Evolutionary conservation across 2,797 vertebrate genomes (phyloP), one percentile per base, ranked within the genome.

Genomic region (Scolopax bukidnonensis): DNA sequence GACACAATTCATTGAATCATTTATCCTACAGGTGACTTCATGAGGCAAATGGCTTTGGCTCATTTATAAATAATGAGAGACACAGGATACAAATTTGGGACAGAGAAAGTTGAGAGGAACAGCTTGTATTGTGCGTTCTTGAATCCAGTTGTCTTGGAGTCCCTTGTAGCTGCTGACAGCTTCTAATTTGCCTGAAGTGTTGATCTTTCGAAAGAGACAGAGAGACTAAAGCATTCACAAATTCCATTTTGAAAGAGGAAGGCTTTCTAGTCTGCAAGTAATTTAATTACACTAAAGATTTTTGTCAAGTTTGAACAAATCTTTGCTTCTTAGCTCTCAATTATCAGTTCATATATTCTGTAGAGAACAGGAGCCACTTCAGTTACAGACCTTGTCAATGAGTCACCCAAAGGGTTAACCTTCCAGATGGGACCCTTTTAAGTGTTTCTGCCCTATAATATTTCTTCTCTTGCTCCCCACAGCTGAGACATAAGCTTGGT

Each of bases 361-460:
- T 94, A 67, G 96, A 86, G 95, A 95, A 84, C 68, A 41, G 92
- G 74, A 97, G 86, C 86, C 89, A 94, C 93, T 96, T 95, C 50
- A 91, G 84, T 95, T 97, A 97, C 98, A 97, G 96, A 97, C 89
- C 87, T 94, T 97, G 96, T 97, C 97, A 97, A 56, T 79, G 97
- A 97, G 85, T 96, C 92, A 93, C 8, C 38, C 73, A 85, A 97
- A 97, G 98, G 96, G 97, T 98, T 98, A 98, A 98, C 90, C 92
- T 97, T 97, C 96, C 98, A 98, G 97, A 97, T 98, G 98, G 96
- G 97, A 94, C 65, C 89, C 63, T 97, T 97, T 90, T 88, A 64
- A 96, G 97, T 95, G 91, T 88, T 94, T 77, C 91, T 65, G 70
- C 93, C 96, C 89, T 98, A 75, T 97, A 97, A 97, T 98, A 98